phyloP scores from a whole-genome alignment of 2,797 vertebrate genomes.

The Danio tinwini region DNA sequence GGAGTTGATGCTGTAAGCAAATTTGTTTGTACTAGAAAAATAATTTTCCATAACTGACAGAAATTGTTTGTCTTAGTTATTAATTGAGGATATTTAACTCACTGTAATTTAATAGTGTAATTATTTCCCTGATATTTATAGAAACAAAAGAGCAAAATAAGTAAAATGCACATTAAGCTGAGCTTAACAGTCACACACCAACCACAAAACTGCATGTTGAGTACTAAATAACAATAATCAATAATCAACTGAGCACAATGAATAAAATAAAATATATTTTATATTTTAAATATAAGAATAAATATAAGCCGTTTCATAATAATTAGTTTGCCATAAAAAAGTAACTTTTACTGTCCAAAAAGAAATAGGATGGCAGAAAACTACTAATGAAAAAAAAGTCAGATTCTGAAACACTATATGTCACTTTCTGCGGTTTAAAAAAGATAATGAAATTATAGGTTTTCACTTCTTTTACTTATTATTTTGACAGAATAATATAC shows the following conservation, averaged over 20 bases:
- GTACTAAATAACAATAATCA: background rate
- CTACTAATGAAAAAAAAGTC: background rate
- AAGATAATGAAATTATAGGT: background rate
- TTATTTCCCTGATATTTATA: background rate
- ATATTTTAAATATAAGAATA: background rate
- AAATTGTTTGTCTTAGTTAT: background rate
- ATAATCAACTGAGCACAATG: background rate
- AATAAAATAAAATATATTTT: background rate
- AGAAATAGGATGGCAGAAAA: background rate
- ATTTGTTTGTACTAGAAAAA: constrained; percentile 1
- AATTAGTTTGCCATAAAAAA: background rate
- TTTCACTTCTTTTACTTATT: background rate
- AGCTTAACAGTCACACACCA: background rate
- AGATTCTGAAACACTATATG: background rate
- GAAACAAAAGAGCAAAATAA: background rate
- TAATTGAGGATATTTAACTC: background rate
- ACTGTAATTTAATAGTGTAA: background rate
- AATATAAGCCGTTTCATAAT: background rate
- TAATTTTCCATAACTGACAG: background rate
- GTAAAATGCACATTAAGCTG: background rate
- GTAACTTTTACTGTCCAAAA: background rate
- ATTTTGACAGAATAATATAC: background rate
- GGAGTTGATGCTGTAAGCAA: background rate
- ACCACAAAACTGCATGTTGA: background rate
- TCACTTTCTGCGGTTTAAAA: background rate